Evolutionary conservation across 1,140 invertebrate genomes (phyloP), one percentile per base, ranked within the genome.

Genomic region (Achatina immaculata): DNA sequence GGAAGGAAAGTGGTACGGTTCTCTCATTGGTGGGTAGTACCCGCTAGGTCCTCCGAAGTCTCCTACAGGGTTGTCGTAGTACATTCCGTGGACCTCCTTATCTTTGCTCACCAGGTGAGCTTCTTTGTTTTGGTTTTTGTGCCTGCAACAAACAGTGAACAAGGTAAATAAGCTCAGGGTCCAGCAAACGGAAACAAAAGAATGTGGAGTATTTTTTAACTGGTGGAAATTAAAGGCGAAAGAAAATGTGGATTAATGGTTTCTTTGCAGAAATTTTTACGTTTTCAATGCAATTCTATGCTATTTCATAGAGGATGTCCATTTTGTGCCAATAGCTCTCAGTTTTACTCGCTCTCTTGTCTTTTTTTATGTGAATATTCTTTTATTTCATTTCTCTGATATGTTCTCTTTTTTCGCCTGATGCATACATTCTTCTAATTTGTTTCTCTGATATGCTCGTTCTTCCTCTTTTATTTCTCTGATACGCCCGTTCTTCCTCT

Each of bases 41-140:
- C 31, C 45, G 58, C n/a, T 42, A n/a, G 28, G 58, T 24, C 24
- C 40, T 2, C n/a, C 40, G 28, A 68, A 78, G 40, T 62, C 76
- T 24, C 38, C 65, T 24, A 36, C 14, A 0, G 76, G 76, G 65
- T 78, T 78, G 62, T 78, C 65, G 28, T 78, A 78, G 76, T 78
- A 68, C 3, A 34, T 19, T 58, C 31, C 40, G n/a, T 11, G n/a
- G n/a, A 45, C 34, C 6, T 78, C n/a, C 3, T 68, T 24, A 28
- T 77, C 74, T 31, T 77, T 65, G 24, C 45, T 42, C 40, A 78
- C 24, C 7, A 45, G 31, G 42, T 68, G 58, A 7, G 48, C 74
- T 43, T 66, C 62, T 43, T 48, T 78, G 76, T 66, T 78, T n/a
- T 76, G 40, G 19, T 45, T 24, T 43, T 31, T 76, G 16, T 76